These are phyloP conservation scores for Oscheius sp. DNA, from an alignment of 2,888 invertebrate genomes.

Conservation along the genomic window DNA sequence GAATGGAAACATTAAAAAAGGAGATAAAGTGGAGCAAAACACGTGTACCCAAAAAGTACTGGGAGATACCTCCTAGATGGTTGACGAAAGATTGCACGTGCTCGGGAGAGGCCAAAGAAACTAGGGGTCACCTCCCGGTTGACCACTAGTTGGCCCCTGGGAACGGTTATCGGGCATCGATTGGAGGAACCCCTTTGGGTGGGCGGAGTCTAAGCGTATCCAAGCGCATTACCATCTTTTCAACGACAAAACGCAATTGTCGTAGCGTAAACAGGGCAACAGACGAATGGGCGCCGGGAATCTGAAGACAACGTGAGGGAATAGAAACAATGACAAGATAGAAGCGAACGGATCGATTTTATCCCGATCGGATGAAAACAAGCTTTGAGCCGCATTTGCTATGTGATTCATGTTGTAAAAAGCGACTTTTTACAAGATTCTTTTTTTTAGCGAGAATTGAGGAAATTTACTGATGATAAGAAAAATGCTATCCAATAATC, in stretches of 20 bases:
- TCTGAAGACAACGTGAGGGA: too few relatives aligned
- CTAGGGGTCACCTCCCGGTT: neutral
- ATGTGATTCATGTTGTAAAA: neutral
- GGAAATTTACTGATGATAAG: too few relatives aligned
- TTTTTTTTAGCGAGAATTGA: neutral
- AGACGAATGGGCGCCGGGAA: neutral
- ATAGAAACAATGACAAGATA: too few relatives aligned
- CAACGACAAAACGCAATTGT: slow-evolving; percentile 14
- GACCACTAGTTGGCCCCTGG: slow-evolving; percentile 19
- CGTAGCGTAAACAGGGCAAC: slow-evolving; percentile 16
- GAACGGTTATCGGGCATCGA: slow-evolving; percentile 24
- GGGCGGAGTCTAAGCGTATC: slow-evolving; percentile 12
- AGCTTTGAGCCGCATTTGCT: neutral
- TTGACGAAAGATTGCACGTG: neutral
- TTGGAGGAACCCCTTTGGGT: slow-evolving; percentile 20
- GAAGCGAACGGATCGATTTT: too few relatives aligned
- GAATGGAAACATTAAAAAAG: neutral
- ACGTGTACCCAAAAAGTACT: too few relatives aligned
- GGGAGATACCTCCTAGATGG: too few relatives aligned
- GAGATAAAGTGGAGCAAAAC: too few relatives aligned
- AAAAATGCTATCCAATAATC: too few relatives aligned
- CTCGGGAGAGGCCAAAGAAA: neutral
- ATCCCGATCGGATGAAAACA: too few relatives aligned
- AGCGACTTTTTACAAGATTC: neutral
- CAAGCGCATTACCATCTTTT: slow-evolving; percentile 14